A percentile compares a stretch with the other conserved stretches of the same genome.
Conservation (phyloP, 2,113 vertebrate species). For the Brachypteracias leptosomus region DNA sequence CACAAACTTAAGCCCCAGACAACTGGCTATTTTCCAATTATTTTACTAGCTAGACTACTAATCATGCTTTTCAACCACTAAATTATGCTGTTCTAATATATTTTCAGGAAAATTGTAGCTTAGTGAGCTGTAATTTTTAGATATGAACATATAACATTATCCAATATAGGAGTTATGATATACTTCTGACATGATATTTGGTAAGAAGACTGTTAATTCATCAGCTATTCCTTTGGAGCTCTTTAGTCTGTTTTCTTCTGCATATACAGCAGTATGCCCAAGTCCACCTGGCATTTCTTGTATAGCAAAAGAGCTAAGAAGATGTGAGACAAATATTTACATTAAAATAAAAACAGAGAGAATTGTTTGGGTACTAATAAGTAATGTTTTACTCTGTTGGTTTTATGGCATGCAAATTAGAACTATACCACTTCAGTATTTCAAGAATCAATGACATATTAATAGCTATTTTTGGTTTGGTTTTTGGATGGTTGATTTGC, state of each 20-base stretch:
- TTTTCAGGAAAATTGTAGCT: slow-evolving; percentile 2
- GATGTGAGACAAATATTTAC: neutral
- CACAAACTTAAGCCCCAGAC: neutral
- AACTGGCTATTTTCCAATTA: slow-evolving; percentile 22
- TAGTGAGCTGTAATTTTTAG: slow-evolving; percentile 7
- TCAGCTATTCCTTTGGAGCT: neutral
- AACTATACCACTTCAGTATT: neutral
- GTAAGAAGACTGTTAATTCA: neutral
- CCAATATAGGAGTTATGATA: neutral
- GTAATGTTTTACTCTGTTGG: neutral
- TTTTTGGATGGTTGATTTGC: neutral
- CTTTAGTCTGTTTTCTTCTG: neutral
- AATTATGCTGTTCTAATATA: neutral
- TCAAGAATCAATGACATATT: neutral
- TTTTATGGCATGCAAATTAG: neutral
- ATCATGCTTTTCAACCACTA: neutral
- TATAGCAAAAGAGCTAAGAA: neutral
- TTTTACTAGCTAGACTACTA: neutral
- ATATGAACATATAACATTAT: neutral
- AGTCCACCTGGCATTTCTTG: neutral
- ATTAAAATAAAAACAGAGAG: neutral
- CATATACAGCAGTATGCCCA: neutral
- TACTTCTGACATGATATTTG: neutral
- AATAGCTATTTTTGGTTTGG: neutral
- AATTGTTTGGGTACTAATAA: neutral